phyloP scores from a whole-genome alignment of 2,797 vertebrate genomes.

The Allobates femoralis region DNA sequence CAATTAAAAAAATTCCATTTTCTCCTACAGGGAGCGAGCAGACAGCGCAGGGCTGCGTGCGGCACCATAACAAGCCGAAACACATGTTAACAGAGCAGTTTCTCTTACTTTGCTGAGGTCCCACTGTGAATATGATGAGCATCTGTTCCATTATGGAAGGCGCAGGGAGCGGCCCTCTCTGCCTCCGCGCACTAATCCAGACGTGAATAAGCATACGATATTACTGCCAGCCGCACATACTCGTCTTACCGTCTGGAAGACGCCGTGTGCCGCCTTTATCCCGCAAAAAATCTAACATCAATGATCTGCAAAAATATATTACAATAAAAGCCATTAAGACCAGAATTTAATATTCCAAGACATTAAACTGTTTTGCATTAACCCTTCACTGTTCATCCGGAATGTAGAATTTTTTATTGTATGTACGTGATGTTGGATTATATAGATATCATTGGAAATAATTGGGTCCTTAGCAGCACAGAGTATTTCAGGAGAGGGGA shows the following conservation, averaged over 20 bases:
- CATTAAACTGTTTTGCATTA: background rate
- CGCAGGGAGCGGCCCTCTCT: slow-evolving; percentile 4
- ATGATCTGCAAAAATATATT: background rate
- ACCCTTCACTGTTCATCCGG: background rate
- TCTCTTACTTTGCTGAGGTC: slow-evolving; percentile 46
- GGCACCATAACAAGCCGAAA: slow-evolving; percentile 10
- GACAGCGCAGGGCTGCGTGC: background rate
- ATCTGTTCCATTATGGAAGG: slow-evolving; percentile 52
- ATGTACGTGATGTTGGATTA: too few species aligned
- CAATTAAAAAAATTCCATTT: slow-evolving; percentile 23
- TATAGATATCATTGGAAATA: too few species aligned
- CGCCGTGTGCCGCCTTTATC: background rate
- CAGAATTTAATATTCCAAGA: background rate
- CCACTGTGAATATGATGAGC: slow-evolving; percentile 57
- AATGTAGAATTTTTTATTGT: background rate
- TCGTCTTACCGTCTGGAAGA: background rate
- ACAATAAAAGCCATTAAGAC: background rate
- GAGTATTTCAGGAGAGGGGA: too few species aligned
- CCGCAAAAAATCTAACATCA: background rate
- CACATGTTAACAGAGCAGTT: slow-evolving; percentile 29
- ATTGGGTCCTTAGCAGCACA: too few species aligned
- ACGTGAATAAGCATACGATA: slow-evolving; percentile 53
- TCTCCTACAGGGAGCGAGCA: background rate
- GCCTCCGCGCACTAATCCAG: slow-evolving; percentile 43
- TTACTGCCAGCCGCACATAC: slow-evolving; percentile 8